These are phyloP conservation scores for Charadrius vociferus DNA, from an alignment of 2,113 vertebrate species.

Conservation along the genomic window DNA sequence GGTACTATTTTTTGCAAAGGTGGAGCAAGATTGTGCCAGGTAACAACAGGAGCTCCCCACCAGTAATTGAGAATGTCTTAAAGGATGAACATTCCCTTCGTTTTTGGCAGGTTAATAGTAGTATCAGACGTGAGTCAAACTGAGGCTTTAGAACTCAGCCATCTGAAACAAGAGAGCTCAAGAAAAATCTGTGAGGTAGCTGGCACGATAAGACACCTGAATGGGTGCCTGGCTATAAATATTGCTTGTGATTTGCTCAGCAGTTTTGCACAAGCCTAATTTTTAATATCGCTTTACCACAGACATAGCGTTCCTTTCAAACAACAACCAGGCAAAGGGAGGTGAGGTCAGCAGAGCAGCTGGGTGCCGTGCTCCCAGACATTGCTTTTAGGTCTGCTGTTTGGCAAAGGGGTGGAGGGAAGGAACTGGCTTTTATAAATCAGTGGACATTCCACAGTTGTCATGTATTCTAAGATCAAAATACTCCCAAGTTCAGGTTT, in stretches of 20 bases:
- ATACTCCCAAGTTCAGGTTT: neutral
- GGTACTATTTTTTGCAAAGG: neutral
- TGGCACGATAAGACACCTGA: neutral
- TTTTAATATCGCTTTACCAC: neutral
- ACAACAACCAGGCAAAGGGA: neutral
- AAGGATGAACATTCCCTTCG: neutral
- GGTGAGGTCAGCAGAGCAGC: neutral
- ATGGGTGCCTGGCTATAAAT: neutral
- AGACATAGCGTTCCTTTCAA: neutral
- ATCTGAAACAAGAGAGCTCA: neutral
- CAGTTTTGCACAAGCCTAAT: neutral
- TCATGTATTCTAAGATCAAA: neutral
- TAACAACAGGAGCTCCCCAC: neutral
- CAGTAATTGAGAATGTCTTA: neutral
- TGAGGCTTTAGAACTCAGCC: neutral
- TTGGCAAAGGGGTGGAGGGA: neutral
- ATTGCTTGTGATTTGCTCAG: neutral
- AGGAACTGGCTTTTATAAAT: neutral
- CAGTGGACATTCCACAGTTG: neutral
- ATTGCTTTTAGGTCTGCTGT: neutral
- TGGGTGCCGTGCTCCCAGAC: neutral
- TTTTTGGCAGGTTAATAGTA: slow-evolving; percentile 5
- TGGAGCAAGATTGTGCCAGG: neutral
- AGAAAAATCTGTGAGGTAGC: neutral
- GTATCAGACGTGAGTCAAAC: neutral